Evolutionary conservation across 2,888 invertebrate species (phyloP).

Genomic region (Ceratothoa steindachneri): DNA sequence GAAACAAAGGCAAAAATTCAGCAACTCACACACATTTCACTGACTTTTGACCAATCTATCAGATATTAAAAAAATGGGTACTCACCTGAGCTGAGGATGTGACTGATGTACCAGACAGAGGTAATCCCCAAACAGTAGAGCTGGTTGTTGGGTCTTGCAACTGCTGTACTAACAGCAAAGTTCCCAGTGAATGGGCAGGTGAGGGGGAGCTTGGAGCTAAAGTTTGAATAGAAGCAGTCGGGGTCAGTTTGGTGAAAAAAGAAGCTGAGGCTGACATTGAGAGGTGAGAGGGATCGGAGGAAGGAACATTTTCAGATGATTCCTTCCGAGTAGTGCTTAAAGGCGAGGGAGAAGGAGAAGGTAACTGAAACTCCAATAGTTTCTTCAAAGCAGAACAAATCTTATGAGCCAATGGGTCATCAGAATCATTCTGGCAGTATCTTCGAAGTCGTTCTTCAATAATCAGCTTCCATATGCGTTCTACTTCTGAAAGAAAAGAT

Average conservation of each 20-base stretch:
- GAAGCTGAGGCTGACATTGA: too few species aligned
- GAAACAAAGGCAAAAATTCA: too few species aligned
- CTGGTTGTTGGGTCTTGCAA: not conserved
- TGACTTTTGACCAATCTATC: too few species aligned
- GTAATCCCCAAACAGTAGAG: not conserved
- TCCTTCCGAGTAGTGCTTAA: not conserved
- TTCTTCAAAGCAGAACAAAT: conserved; percentile 38
- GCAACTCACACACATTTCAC: too few species aligned
- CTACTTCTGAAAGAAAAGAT: conserved; percentile 29
- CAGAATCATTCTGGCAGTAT: conserved; percentile 27
- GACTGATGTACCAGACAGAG: not conserved
- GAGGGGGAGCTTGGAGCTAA: too few species aligned
- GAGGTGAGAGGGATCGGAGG: too few species aligned
- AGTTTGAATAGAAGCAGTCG: too few species aligned
- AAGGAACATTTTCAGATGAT: not conserved
- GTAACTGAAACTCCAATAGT: conserved; percentile 15
- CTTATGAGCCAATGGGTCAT: conserved; percentile 27
- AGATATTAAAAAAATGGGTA: too few species aligned
- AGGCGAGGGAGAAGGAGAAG: not conserved
- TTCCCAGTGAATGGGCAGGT: not conserved
- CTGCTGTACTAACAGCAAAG: not conserved
- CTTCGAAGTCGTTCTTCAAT: conserved; percentile 40
- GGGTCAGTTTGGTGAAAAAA: not conserved
- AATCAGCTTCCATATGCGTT: conserved; percentile 38
- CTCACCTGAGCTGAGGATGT: not conserved